Evolutionary conservation across 1,140 invertebrate genomes (phyloP).

Genomic region (Micrasema longulum): DNA sequence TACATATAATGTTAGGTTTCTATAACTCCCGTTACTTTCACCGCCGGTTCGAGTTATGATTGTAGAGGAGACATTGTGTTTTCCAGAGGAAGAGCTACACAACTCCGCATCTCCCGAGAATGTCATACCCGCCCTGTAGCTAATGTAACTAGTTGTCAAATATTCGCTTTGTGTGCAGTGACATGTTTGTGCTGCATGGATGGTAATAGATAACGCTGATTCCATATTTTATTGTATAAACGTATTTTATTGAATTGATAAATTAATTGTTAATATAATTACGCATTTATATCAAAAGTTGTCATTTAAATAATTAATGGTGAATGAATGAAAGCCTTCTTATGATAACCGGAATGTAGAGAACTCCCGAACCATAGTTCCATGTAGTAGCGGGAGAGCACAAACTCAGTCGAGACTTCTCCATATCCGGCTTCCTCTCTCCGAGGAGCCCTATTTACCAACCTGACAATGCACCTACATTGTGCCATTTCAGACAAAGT

Average conservation of each 20-base stretch:
- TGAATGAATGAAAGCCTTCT: slow-evolving; percentile 48
- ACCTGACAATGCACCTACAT: slow-evolving; percentile 45
- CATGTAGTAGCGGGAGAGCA: not conserved
- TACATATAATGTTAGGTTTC: slow-evolving; percentile 44
- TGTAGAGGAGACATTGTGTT: not conserved
- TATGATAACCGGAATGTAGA: slow-evolving; percentile 19
- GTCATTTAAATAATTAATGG: slow-evolving; percentile 47
- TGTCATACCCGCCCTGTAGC: slow-evolving; percentile 45
- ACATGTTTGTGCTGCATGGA: slow-evolving; percentile 47
- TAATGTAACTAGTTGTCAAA: slow-evolving; percentile 54
- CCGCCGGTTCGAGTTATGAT: not conserved
- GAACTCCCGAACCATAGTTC: not conserved
- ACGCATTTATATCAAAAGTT: slow-evolving; percentile 46
- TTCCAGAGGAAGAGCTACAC: not conserved
- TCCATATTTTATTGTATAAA: slow-evolving; percentile 54
- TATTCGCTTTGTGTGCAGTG: slow-evolving; percentile 53
- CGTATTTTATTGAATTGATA: slow-evolving; percentile 40
- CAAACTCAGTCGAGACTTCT: too few relatives aligned
- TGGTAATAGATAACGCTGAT: slow-evolving; percentile 53
- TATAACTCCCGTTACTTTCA: slow-evolving; percentile 25
- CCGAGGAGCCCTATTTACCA: slow-evolving; percentile 37
- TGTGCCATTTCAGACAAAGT: slow-evolving; percentile 54
- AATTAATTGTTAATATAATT: slow-evolving; percentile 48
- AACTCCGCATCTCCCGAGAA: slow-evolving; percentile 32
- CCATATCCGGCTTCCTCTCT: slow-evolving; percentile 37